Evolutionary conservation across 1,140 invertebrate species (phyloP).

Genomic region (Odontomachus brunneus): DNA sequence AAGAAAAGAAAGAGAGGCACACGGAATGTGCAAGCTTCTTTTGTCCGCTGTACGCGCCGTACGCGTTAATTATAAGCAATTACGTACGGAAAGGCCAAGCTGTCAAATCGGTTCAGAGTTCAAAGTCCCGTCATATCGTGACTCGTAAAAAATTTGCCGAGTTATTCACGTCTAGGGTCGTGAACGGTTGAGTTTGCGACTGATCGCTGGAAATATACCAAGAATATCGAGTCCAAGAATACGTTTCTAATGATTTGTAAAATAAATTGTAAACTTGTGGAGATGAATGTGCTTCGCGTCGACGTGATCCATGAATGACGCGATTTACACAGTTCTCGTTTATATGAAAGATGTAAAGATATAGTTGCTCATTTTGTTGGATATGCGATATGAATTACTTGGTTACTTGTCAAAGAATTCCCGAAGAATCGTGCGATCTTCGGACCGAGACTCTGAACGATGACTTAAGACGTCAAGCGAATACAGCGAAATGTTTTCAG

Average conservation of each 20-base stretch:
- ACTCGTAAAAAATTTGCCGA: neutral
- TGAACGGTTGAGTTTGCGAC: neutral
- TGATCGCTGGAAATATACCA: too few relatives aligned
- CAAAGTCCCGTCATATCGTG: neutral
- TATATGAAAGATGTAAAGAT: neutral
- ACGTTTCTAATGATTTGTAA: too few relatives aligned
- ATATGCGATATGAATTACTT: neutral
- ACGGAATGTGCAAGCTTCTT: too few relatives aligned
- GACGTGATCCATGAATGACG: too few relatives aligned
- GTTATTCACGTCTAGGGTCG: neutral
- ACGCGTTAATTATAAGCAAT: neutral
- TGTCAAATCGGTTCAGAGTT: neutral
- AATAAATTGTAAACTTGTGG: too few relatives aligned
- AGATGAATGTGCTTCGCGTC: too few relatives aligned
- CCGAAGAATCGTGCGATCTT: neutral
- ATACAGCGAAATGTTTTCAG: neutral
- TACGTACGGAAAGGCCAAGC: neutral
- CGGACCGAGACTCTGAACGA: neutral
- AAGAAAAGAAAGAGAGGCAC: too few relatives aligned
- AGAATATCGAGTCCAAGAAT: too few relatives aligned
- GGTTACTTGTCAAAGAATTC: neutral
- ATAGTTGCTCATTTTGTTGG: neutral
- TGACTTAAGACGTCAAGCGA: too few relatives aligned
- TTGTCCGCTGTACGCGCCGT: too few relatives aligned
- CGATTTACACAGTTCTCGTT: neutral